Percentiles rank a stretch among this genome's conserved stretches.
phyloP scores from a whole-genome alignment of 2,797 vertebrate genomes.

The Nothura maculosa region DNA sequence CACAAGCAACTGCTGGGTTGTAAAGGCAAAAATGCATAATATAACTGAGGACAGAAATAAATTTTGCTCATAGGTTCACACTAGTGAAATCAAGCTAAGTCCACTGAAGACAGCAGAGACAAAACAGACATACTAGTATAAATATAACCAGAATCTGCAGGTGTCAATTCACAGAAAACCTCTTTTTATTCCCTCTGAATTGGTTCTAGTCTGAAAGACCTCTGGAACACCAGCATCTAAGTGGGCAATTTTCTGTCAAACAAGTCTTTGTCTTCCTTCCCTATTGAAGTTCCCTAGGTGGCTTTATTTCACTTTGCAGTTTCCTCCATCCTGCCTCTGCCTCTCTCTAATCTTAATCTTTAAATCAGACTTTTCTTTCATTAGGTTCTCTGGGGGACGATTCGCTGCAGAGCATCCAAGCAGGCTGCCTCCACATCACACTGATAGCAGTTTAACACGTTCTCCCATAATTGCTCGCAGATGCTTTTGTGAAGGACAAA shows the following conservation, averaged over 20 bases:
- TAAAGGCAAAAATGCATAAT: not conserved
- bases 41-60: not conserved
- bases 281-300: not conserved
- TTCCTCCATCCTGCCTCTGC: not conserved
- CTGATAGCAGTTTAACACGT: constrained; percentile 11
- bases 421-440: not conserved
- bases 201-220: not conserved
- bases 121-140: not conserved
- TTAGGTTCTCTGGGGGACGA: not conserved
- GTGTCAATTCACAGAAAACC: too few relatives aligned
- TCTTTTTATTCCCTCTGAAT: not conserved
- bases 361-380: not conserved
- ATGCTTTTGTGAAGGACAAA: constrained; percentile 44
- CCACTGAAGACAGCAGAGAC: not conserved
- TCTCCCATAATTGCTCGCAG: constrained; percentile 34
- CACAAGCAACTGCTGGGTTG: not conserved
- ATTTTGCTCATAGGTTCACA: not conserved
- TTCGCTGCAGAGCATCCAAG: not conserved
- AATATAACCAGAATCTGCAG: not conserved
- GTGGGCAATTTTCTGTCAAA: not conserved
- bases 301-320: not conserved
- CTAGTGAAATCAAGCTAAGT: not conserved
- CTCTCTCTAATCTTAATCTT: not conserved
- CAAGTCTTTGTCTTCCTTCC: not conserved
- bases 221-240: not conserved